phyloP scores from a whole-genome alignment of 2,113 vertebrate species.

The Xiphophorus maculatus region DNA sequence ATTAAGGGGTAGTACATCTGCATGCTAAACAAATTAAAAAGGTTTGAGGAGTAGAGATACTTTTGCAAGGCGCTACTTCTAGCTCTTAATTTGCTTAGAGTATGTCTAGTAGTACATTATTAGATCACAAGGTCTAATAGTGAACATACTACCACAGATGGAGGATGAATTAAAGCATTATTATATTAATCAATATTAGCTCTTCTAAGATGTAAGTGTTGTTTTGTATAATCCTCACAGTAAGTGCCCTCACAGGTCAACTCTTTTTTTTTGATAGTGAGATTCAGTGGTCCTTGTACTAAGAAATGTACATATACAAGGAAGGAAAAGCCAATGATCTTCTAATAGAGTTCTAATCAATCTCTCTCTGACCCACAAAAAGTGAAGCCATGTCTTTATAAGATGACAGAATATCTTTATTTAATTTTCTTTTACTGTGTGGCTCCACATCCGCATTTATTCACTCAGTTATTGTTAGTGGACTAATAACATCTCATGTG shows the following conservation, averaged over 20 bases:
- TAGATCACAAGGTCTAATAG: too few relatives aligned
- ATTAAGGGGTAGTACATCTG: neutral
- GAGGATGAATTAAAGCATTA: neutral
- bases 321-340: slow-evolving; percentile 7
- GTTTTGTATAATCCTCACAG: neutral
- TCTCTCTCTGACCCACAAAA: slow-evolving; percentile 26
- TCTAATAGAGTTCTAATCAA: slow-evolving; percentile 29
- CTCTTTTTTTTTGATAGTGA: slow-evolving; percentile 24
- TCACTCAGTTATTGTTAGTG: slow-evolving; percentile 54
- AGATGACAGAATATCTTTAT: slow-evolving; percentile 22
- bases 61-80: neutral
- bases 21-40: neutral
- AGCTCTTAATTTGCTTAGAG: neutral
- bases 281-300: slow-evolving; percentile 18
- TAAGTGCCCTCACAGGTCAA: neutral
- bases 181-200: neutral
- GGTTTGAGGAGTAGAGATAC: neutral
- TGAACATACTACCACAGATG: neutral
- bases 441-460: slow-evolving; percentile 43
- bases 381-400: slow-evolving; percentile 36
- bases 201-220: neutral
- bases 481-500: slow-evolving; percentile 44
- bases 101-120: neutral
- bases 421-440: slow-evolving; percentile 20
- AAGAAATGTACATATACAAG: slow-evolving; percentile 3